These are phyloP conservation scores for Telmatochromis sp. DNA, from an alignment of 2,113 vertebrate species.

Conservation along the genomic window DNA sequence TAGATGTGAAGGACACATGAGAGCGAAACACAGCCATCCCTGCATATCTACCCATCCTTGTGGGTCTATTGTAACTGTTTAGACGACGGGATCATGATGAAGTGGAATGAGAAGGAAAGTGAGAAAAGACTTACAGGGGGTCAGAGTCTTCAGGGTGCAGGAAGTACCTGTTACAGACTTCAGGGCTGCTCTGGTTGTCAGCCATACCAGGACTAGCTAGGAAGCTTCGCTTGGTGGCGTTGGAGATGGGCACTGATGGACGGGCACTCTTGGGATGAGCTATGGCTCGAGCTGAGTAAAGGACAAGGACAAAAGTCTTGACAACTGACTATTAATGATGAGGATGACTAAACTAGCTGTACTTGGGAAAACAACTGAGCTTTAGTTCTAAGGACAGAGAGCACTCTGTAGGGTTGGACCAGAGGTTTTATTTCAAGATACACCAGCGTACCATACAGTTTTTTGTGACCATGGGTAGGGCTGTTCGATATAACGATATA, in stretches of 20 bases:
- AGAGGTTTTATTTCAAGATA: background rate
- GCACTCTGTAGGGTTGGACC: background rate
- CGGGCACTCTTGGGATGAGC: slow-evolving; percentile 82
- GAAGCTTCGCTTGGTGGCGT: slow-evolving; percentile 91
- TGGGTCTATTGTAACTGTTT: background rate
- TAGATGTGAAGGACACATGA: background rate
- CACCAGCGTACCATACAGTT: background rate
- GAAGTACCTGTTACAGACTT: slow-evolving; percentile 81
- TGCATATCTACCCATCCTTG: background rate
- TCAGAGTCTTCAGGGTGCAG: slow-evolving; percentile 82
- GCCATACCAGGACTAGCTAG: slow-evolving; percentile 72
- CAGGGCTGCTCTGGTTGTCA: slow-evolving; percentile 66
- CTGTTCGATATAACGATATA: background rate
- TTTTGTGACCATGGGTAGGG: background rate
- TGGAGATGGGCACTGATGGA: slow-evolving; percentile 86
- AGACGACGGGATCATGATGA: background rate
- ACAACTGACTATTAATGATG: background rate
- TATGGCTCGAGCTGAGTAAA: slow-evolving; percentile 73
- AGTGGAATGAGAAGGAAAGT: slow-evolving; percentile 26
- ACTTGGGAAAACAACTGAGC: background rate
- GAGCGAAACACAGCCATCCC: background rate
- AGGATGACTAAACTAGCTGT: background rate
- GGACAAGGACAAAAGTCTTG: background rate
- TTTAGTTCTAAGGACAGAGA: background rate
- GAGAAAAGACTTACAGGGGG: slow-evolving; percentile 74